phyloP scores from a whole-genome alignment of 2,888 invertebrate genomes.

The Brenthis daphne region DNA sequence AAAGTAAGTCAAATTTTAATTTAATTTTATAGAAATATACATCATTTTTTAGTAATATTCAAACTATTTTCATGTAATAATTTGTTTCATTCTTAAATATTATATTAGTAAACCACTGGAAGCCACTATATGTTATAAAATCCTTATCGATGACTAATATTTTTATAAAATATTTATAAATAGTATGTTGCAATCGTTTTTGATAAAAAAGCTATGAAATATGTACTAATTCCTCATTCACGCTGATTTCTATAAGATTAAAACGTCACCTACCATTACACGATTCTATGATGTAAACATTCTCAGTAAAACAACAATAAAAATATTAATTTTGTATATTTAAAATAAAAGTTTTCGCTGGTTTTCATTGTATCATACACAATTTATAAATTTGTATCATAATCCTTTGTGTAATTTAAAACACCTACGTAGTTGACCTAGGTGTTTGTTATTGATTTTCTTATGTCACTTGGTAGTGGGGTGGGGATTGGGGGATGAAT shows the following conservation, averaged over 20 bases:
- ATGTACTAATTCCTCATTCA: neutral
- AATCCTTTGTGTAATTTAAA: slow-evolving; percentile 15
- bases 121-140: neutral
- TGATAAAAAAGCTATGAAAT: neutral
- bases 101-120: neutral
- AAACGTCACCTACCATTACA: too few species aligned
- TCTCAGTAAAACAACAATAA: too few species aligned
- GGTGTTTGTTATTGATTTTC: slow-evolving; percentile 46
- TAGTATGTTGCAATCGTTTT: neutral
- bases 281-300: too few species aligned
- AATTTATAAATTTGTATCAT: neutral
- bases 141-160: slow-evolving; percentile 18
- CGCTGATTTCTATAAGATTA: too few species aligned
- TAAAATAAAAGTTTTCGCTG: neutral
- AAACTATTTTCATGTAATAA: neutral
- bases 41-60: neutral
- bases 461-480: slow-evolving; percentile 40
- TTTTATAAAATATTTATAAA: neutral
- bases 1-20: slow-evolving; percentile 86
- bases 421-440: slow-evolving; percentile 35
- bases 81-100: neutral
- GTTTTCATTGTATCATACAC: neutral
- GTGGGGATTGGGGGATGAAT: slow-evolving; percentile 31
- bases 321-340: neutral
- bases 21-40: slow-evolving; percentile 18